Evolutionary conservation across 1,140 invertebrate species (phyloP).

Genomic region (Drosophila mauritiana): DNA sequence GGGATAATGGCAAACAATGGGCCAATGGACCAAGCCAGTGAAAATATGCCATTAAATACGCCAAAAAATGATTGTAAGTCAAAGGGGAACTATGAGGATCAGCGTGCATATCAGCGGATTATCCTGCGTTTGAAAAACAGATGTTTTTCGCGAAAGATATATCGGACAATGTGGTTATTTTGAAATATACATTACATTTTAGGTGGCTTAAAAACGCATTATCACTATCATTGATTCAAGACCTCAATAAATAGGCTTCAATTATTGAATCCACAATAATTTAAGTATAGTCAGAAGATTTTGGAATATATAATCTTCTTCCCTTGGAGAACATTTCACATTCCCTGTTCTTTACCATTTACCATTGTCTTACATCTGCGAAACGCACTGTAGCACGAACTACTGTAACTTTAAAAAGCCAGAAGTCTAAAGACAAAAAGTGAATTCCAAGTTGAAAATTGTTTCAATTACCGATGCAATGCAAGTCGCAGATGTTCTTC

Average conservation of each 20-base stretch:
- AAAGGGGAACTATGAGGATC: constrained; percentile 27
- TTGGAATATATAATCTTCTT: too few species aligned
- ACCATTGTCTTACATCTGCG: neutral
- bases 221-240: too few species aligned
- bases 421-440: constrained; percentile 15
- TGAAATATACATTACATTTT: too few species aligned
- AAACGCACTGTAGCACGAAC: constrained; percentile 18
- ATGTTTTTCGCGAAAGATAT: neutral
- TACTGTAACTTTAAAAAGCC: constrained; percentile 4
- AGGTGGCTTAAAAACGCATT: too few species aligned
- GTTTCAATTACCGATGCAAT: constrained; percentile 55
- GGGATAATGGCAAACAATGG: constrained; percentile 16
- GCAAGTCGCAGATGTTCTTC: constrained; percentile 12
- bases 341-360: too few species aligned
- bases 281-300: too few species aligned
- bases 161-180: too few species aligned
- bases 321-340: too few species aligned
- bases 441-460: constrained; percentile 54
- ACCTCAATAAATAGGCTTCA: too few species aligned
- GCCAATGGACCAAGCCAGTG: neutral
- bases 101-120: constrained; percentile 3
- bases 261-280: too few species aligned
- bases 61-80: constrained; percentile 23
- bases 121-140: constrained; percentile 4
- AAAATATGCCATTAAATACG: constrained; percentile 10